Conservation (phyloP, 2,797 vertebrate genomes). For the Chrosomus eos region DNA sequence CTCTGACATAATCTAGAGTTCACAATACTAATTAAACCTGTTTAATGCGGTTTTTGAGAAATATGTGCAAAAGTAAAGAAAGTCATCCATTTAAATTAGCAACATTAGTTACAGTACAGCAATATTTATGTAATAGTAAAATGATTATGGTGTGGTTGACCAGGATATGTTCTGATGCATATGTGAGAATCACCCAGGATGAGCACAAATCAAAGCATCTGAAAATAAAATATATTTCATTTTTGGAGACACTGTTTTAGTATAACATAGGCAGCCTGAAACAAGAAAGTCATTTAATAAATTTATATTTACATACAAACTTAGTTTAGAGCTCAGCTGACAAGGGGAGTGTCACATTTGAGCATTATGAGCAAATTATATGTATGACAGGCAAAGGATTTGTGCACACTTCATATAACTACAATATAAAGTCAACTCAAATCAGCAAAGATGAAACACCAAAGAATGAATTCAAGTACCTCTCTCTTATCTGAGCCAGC, state of each 20-base stretch:
- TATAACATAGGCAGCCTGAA: not conserved
- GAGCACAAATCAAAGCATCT: not conserved
- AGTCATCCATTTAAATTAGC: not conserved
- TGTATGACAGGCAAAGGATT: not conserved
- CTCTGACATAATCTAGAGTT: not conserved
- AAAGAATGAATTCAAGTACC: not conserved
- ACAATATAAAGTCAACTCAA: not conserved
- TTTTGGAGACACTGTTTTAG: not conserved
- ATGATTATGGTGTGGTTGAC: not conserved
- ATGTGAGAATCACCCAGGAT: slow-evolving; percentile 13
- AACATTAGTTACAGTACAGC: not conserved
- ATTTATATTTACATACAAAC: not conserved
- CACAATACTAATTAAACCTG: not conserved
- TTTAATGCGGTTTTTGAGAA: not conserved
- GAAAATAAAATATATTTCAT: not conserved
- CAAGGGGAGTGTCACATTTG: not conserved
- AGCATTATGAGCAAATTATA: not conserved
- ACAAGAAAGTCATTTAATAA: not conserved
- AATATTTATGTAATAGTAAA: not conserved
- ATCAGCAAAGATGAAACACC: not conserved
- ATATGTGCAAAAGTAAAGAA: not conserved
- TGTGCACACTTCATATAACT: not conserved
- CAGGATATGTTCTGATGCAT: not conserved
- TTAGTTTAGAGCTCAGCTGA: not conserved
- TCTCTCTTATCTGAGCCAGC: slow-evolving; percentile 19